Conservation (phyloP, 2,113 vertebrate genomes). For the Dasyurus viverrinus region DNA sequence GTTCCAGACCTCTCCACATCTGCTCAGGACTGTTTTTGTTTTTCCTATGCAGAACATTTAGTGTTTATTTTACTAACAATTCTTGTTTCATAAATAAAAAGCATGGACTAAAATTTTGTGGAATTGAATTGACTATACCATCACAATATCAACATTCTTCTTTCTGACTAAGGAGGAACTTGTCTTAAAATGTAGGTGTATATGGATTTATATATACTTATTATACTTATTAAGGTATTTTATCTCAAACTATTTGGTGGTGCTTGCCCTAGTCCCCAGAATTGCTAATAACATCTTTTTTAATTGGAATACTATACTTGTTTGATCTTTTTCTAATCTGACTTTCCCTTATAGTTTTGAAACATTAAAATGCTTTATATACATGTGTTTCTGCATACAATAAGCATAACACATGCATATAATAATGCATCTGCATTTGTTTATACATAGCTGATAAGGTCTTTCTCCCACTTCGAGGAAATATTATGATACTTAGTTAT, state of each 20-base stretch:
- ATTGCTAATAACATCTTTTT: background rate
- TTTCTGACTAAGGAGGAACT: background rate
- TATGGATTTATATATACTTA: background rate
- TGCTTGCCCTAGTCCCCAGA: background rate
- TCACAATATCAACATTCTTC: background rate
- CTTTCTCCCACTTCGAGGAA: background rate
- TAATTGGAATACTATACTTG: background rate
- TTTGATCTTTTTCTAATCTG: background rate
- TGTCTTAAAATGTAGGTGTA: background rate
- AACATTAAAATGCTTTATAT: constrained; percentile 15
- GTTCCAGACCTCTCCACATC: background rate
- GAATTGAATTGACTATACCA: background rate
- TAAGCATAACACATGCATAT: background rate
- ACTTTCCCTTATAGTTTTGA: background rate
- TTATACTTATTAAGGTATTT: background rate
- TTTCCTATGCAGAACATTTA: background rate
- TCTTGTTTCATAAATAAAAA: background rate
- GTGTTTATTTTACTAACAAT: background rate
- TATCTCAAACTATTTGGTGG: background rate
- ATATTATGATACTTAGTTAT: background rate
- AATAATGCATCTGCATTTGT: background rate
- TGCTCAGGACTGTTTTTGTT: background rate
- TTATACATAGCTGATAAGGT: background rate
- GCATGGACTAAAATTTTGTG: background rate
- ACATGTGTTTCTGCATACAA: background rate